Evolutionary conservation across 2,797 vertebrate genomes (phyloP).

Genomic region (Lepus oiostolus): DNA sequence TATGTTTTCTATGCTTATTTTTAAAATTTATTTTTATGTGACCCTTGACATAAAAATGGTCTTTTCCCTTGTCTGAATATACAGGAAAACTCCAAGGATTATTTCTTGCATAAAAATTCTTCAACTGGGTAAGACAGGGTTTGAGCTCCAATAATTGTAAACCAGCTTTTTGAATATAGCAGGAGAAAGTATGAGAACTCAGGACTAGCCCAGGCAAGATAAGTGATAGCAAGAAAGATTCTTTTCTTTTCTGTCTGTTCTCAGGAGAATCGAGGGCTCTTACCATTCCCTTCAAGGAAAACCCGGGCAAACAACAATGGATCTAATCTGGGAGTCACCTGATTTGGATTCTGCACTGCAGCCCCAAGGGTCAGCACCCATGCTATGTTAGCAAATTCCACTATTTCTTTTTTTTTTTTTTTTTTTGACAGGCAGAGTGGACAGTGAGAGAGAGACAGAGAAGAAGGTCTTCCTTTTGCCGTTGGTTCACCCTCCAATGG

Average conservation of each 20-base stretch:
- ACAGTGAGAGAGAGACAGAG: too few species aligned
- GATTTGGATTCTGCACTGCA: not conserved
- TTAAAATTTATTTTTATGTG: conserved; percentile 35
- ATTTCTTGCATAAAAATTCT: conserved; percentile 23
- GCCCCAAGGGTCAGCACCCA: not conserved
- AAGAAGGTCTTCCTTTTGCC: too few species aligned
- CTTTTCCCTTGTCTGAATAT: conserved; percentile 47
- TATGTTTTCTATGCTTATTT: not conserved
- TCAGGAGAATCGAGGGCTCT: not conserved
- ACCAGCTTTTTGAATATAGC: not conserved
- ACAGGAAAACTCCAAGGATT: not conserved
- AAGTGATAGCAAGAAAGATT: not conserved
- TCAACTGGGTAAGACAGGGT: not conserved
- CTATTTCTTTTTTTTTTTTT: not conserved
- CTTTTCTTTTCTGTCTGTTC: not conserved
- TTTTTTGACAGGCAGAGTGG: too few species aligned
- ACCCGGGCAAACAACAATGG: not conserved
- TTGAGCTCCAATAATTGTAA: not conserved
- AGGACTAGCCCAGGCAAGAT: not conserved
- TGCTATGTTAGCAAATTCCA: not conserved
- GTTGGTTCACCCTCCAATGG: too few species aligned
- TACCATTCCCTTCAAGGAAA: conserved; percentile 14
- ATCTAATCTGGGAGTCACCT: not conserved
- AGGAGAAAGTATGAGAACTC: conserved; percentile 4
- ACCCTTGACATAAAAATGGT: conserved; percentile 31